Evolutionary conservation across 2,888 invertebrate genomes (phyloP), one percentile per base, ranked within the genome.

Genomic region (Lycocerus yunnanus): DNA sequence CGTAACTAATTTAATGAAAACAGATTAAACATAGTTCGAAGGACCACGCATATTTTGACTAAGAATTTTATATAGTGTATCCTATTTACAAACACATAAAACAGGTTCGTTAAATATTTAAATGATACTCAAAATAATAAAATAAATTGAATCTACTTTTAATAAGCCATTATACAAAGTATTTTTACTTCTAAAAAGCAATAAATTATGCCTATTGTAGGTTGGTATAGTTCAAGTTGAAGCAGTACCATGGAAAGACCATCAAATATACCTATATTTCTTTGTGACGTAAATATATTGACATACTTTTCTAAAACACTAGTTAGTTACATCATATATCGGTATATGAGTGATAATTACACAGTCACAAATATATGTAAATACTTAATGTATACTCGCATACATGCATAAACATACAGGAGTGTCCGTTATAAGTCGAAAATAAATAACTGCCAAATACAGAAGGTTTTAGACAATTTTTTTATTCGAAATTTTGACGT

Each of bases 331-430:
- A 18, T 63, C 61, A 63, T 63, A 63, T 14, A 63, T 63, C 20
- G 43, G 43, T 43, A 43, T 18, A 63, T 18, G 61, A 63, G 61
- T 63, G 61, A 63, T 63, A 63, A 63, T 63, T 63, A 63, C 18
- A 63, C 6, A 63, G 61, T 63, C 61, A 18, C 61, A 63, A 63
- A 63, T 63, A 63, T 63, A 63, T 63, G 61, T 63, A 63, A 63
- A 63, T 63, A 15, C 61, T 63, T 63, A 63, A 63, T 63, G 18
- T 63, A 63, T 63, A 63, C 61, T 18, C 61, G 11, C 61, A 63
- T 16, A 63, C 61, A 18, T 18, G 13, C 16, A 43, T 43, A 43
- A 63, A 18, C 15, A 63, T 20, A n/a, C 18, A 14, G 61, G 61
- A 63, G 61, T 63, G 61, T 63, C 61, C 13, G 61, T 13, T 63